Percentiles rank a stretch among this genome's conserved stretches.
Evolutionary conservation across 2,113 vertebrate species (phyloP).

Genomic region (Oryzias celebensis): DNA sequence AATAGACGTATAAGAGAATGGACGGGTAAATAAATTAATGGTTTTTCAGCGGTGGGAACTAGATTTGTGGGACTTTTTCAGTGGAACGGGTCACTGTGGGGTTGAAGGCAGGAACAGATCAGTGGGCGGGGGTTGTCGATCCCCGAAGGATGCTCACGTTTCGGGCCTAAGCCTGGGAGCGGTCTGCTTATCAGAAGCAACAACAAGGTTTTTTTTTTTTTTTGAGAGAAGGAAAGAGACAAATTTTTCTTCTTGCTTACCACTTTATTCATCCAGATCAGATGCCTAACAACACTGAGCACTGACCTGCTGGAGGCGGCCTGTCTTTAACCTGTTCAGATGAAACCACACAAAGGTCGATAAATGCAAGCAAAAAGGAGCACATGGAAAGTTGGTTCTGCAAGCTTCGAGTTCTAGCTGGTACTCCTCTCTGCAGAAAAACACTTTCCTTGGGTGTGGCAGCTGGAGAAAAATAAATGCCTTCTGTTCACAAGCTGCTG

Average conservation of each 20-base stretch:
- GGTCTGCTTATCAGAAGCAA: conserved; percentile 44
- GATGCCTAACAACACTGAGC: conserved; percentile 27
- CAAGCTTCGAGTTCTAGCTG: conserved; percentile 34
- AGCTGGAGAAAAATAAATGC: conserved; percentile 75
- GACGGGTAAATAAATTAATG: conserved; percentile 70
- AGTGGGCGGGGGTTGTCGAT: conserved; percentile 54
- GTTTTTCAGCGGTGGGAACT: conserved; percentile 72
- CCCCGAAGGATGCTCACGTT: conserved; percentile 65
- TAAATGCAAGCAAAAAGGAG: conserved; percentile 25
- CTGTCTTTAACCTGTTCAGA: conserved; percentile 42
- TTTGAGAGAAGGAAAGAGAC: conserved; percentile 23
- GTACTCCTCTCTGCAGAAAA: conserved; percentile 67
- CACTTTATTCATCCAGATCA: conserved; percentile 47
- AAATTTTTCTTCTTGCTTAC: conserved; percentile 55
- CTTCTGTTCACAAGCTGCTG: conserved; percentile 71
- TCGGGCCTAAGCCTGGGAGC: conserved; percentile 66
- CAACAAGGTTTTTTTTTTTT: conserved; percentile 41
- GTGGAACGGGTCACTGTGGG: conserved; percentile 54
- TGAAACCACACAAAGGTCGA: conserved; percentile 39
- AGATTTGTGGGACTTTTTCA: conserved; percentile 57
- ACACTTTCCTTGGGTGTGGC: conserved; percentile 80
- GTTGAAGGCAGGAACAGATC: conserved; percentile 56
- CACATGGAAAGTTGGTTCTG: conserved; percentile 17
- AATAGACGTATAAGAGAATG: conserved; percentile 58
- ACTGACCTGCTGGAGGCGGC: conserved; percentile 20